Evolutionary conservation across 2,888 invertebrate genomes (phyloP).

Genomic region (Cataglyphis albicans): DNA sequence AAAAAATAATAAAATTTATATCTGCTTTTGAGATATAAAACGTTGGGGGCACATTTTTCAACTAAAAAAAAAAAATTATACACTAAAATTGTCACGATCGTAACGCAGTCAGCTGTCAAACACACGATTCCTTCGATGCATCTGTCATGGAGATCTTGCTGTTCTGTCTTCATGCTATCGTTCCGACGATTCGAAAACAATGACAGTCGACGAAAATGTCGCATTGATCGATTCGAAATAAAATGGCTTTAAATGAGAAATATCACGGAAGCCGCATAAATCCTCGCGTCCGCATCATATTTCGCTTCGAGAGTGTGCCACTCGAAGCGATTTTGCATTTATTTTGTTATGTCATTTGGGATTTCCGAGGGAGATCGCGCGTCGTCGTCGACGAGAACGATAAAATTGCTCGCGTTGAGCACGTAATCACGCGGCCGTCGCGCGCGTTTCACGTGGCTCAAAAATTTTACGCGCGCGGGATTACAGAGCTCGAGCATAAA

Average conservation of each 20-base stretch:
- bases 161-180: slow-evolving; percentile 8
- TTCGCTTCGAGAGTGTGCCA: slow-evolving; percentile 74
- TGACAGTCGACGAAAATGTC: slow-evolving; percentile 67
- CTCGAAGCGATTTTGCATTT: slow-evolving; percentile 75
- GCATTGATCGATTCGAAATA: slow-evolving; percentile 64
- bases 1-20: slow-evolving; percentile 28
- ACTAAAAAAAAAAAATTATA: not conserved
- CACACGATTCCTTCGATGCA: not conserved
- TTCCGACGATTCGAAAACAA: slow-evolving; percentile 65
- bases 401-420: slow-evolving; percentile 68
- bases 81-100: not conserved
- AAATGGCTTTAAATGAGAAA: slow-evolving; percentile 77
- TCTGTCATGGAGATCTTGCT: slow-evolving; percentile 7
- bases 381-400: slow-evolving; percentile 48
- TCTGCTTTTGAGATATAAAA: not conserved
- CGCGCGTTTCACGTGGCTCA: slow-evolving; percentile 37
- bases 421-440: slow-evolving; percentile 52
- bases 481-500: slow-evolving; percentile 52
- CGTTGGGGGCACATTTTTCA: slow-evolving; percentile 12
- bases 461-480: slow-evolving; percentile 51
- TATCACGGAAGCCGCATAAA: slow-evolving; percentile 65
- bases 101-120: not conserved
- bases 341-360: slow-evolving; percentile 74
- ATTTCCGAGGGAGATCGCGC: slow-evolving; percentile 62
- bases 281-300: slow-evolving; percentile 74